A percentile compares a stretch with the other conserved stretches of the same genome.
These are phyloP conservation scores for Sanderia malayensis DNA, from an alignment of 30 jellyfish, hydroid and myxozoan genomes.

Conservation along the genomic window DNA sequence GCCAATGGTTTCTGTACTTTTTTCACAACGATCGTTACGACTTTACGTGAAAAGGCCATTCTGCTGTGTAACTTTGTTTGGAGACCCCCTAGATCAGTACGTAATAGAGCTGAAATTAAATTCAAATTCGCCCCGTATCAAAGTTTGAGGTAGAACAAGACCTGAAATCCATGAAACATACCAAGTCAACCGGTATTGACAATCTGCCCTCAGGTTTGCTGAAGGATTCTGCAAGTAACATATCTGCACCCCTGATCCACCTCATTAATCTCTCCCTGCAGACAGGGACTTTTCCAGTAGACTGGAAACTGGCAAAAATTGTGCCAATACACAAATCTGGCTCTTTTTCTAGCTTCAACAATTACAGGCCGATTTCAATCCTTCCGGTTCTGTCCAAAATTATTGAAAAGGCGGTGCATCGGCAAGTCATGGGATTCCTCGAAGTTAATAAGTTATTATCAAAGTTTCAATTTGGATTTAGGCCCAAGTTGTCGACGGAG, in stretches of 20 bases:
- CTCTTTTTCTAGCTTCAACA: slow-evolving; percentile 16
- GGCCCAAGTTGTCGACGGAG: slow-evolving; percentile 48
- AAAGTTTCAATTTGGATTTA: slow-evolving; percentile 26
- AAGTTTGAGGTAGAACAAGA: slow-evolving; percentile 32
- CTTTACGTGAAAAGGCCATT: slow-evolving; percentile 39
- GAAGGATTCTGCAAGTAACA: slow-evolving; percentile 47
- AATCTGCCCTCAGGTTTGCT: slow-evolving; percentile 59
- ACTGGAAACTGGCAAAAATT: slow-evolving; percentile 48
- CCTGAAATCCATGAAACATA: slow-evolving; percentile 31
- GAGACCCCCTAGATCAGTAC: slow-evolving; percentile 29
- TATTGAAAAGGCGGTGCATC: slow-evolving; percentile 19
- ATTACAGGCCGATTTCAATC: slow-evolving; percentile 28
- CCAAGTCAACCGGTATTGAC: slow-evolving; percentile 45
- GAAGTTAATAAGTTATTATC: slow-evolving; percentile 7
- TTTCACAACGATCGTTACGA: slow-evolving; percentile 24
- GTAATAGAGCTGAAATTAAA: slow-evolving; percentile 28
- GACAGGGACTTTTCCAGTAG: slow-evolving; percentile 47
- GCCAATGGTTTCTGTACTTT: slow-evolving; percentile 43
- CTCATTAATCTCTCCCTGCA: slow-evolving; percentile 48
- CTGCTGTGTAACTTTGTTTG: slow-evolving; percentile 21
- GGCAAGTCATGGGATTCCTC: background rate
- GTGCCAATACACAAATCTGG: slow-evolving; percentile 58
- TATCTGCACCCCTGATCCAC: slow-evolving; percentile 63
- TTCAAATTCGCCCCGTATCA: slow-evolving; percentile 29
- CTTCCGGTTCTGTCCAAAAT: slow-evolving; percentile 4